These are phyloP conservation scores for Porites rus DNA, from an alignment of 92 coral and sea anemone species.

Conservation along the genomic window DNA sequence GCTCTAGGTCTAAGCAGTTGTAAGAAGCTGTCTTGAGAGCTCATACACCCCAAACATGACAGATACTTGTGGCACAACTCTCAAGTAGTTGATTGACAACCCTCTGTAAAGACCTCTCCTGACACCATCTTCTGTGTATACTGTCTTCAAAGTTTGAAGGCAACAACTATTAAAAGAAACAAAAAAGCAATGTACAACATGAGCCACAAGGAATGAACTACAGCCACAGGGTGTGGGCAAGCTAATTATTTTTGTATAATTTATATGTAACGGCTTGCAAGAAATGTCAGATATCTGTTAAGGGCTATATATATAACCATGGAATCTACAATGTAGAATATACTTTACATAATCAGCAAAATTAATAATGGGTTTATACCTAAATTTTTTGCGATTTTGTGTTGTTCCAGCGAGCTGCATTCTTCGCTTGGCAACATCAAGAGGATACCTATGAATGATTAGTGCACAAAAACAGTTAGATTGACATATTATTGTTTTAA, in stretches of 20 bases:
- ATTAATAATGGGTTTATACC: not conserved
- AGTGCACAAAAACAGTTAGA: not conserved
- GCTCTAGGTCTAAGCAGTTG: too few species aligned
- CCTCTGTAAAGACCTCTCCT: conserved; percentile 76
- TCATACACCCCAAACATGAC: conserved; percentile 88
- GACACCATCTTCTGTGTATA: conserved; percentile 81
- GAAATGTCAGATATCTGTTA: too few species aligned
- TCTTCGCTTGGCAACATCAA: conserved; percentile 77
- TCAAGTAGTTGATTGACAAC: conserved; percentile 77
- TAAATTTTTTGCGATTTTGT: conserved; percentile 68
- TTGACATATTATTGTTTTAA: not conserved
- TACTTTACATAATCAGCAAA: too few species aligned
- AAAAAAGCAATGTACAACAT: too few species aligned
- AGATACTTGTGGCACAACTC: conserved; percentile 85
- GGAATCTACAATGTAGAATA: too few species aligned
- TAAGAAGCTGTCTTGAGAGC: conserved; percentile 60
- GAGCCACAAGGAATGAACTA: too few species aligned
- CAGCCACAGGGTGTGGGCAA: too few species aligned
- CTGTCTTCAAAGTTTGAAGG: conserved; percentile 70
- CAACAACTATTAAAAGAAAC: conserved; percentile 28
- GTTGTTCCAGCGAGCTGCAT: conserved; percentile 87
- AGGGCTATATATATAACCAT: too few species aligned
- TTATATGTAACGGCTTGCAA: too few species aligned
- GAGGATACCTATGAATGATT: conserved; percentile 58
- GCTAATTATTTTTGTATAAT: too few species aligned